Evolutionary conservation across 2,797 vertebrate species (phyloP).

Genomic region (Pygocentrus nattereri): DNA sequence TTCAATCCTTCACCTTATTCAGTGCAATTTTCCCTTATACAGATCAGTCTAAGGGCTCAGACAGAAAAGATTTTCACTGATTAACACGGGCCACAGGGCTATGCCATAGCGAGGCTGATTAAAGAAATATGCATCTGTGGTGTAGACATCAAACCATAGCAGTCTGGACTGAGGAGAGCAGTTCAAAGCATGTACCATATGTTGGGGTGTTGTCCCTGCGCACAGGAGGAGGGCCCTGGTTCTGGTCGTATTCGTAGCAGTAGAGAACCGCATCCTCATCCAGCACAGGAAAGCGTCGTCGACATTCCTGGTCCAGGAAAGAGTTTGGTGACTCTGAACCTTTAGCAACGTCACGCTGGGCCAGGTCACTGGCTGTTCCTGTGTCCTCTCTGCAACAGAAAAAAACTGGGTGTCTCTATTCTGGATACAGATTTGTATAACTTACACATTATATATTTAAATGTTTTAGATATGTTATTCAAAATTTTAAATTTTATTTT

Average conservation of each 20-base stretch:
- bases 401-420: neutral
- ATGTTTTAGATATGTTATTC: neutral
- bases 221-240: slow-evolving; percentile 88
- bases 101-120: neutral
- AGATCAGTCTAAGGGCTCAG: no score
- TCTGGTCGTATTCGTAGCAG: slow-evolving; percentile 98
- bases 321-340: slow-evolving; percentile 98
- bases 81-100: neutral
- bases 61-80: neutral
- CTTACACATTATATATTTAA: slow-evolving; percentile 23
- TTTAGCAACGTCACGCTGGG: slow-evolving; percentile 87
- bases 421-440: neutral
- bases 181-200: slow-evolving; percentile 83
- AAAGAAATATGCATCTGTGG: neutral
- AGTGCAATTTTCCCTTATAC: neutral
- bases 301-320: slow-evolving; percentile 97
- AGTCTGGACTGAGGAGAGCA: slow-evolving; percentile 8
- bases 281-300: slow-evolving; percentile 89
- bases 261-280: slow-evolving; percentile 96
- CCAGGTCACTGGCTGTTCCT: slow-evolving; percentile 85
- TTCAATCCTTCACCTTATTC: neutral
- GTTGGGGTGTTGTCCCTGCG: slow-evolving; percentile 94
- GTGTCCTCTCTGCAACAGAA: slow-evolving; percentile 86
- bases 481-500: no score
- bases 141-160: slow-evolving; percentile 18